Conservation (phyloP, 2,888 invertebrate genomes). For the Acanthopleura granulata region DNA sequence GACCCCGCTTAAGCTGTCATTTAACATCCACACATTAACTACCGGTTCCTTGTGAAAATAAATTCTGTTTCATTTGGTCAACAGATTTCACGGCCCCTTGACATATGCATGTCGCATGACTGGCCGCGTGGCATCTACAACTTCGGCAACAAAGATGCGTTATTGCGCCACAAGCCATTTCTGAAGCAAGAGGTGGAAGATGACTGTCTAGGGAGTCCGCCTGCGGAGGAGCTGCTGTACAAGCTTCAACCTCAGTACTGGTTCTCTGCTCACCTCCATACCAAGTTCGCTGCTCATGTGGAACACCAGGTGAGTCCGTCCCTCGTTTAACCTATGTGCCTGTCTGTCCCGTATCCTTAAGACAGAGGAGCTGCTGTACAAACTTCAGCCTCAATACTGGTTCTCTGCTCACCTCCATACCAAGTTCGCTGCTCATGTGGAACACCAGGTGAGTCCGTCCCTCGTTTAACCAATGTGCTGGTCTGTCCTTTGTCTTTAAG, state of each 20-base stretch:
- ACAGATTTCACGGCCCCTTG: constrained; percentile 74
- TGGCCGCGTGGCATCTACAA: constrained; percentile 94
- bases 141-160: constrained; percentile 82
- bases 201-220: constrained; percentile 88
- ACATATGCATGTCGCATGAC: constrained; percentile 96
- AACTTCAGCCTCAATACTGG: constrained; percentile 90
- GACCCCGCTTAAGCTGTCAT: too few relatives aligned
- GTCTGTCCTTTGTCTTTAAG: too few relatives aligned
- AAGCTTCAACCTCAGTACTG: constrained; percentile 88
- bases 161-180: constrained; percentile 84
- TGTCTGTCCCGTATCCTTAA: constrained; percentile 66
- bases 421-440: constrained; percentile 90
- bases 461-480: too few relatives aligned
- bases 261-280: constrained; percentile 96
- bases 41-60: too few relatives aligned
- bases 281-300: constrained; percentile 91
- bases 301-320: constrained; percentile 75
- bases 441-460: constrained; percentile 74
- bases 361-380: constrained; percentile 83
- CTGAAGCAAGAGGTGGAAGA: constrained; percentile 87
- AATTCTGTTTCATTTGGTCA: constrained; percentile 14
- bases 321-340: too few relatives aligned
- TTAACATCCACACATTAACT: too few relatives aligned
- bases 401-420: constrained; percentile 96
- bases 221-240: constrained; percentile 85